Evolutionary conservation across 1,140 invertebrate genomes (phyloP).

Genomic region (Laupala kohalensis): DNA sequence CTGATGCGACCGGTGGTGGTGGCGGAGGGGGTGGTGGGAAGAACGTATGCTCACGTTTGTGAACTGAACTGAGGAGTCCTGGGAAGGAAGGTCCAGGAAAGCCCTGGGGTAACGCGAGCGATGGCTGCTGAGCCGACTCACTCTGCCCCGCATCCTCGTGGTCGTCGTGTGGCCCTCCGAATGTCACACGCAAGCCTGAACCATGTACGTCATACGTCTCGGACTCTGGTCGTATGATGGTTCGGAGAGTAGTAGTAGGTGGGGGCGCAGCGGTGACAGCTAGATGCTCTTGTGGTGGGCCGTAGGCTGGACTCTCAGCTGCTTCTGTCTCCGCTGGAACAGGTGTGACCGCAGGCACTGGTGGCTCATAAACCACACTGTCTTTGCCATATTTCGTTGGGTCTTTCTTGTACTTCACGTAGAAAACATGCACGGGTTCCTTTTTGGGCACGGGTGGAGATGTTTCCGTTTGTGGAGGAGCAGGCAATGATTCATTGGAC

Average conservation of each 20-base stretch:
- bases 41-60: neutral
- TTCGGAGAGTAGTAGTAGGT: conserved; percentile 58
- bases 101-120: conserved; percentile 36
- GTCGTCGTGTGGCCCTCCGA: conserved; percentile 38
- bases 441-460: conserved; percentile 40
- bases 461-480: conserved; percentile 33
- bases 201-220: conserved; percentile 66
- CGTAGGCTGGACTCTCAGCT: neutral
- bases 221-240: conserved; percentile 71
- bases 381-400: conserved; percentile 26
- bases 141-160: conserved; percentile 27
- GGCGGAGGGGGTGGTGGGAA: conserved; percentile 18
- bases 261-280: conserved; percentile 30
- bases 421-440: conserved; percentile 77
- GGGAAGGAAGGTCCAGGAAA: neutral
- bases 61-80: neutral
- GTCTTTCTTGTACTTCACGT: conserved; percentile 77
- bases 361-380: conserved; percentile 58
- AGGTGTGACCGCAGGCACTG: conserved; percentile 50
- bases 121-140: conserved; percentile 40
- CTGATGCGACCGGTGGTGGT: conserved; percentile 16
- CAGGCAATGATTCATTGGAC: conserved; percentile 64
- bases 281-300: too few relatives aligned
- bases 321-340: conserved; percentile 7
- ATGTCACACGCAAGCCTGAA: conserved; percentile 59